These are phyloP conservation scores for Bugula neritina DNA, from an alignment of 2,888 invertebrate genomes.

Conservation along the genomic window DNA sequence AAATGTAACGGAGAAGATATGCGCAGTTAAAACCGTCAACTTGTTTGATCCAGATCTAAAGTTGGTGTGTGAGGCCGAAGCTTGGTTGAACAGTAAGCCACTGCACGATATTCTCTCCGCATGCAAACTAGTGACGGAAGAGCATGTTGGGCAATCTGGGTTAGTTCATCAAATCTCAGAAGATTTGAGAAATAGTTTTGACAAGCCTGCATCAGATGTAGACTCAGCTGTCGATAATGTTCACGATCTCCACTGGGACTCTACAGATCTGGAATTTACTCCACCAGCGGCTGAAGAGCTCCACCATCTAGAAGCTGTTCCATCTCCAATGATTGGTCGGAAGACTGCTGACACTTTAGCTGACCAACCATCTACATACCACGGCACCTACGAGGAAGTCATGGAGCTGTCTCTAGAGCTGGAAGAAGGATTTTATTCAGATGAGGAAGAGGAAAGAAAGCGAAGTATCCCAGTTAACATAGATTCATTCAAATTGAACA, in stretches of 20 bases:
- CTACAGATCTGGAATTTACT: neutral
- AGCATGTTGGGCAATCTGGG: no score
- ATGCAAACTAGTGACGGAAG: neutral
- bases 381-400: neutral
- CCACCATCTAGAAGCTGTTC: neutral
- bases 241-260: conserved; percentile 11
- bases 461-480: neutral
- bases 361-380: neutral
- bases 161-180: neutral
- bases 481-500: neutral
- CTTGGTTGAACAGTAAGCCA: neutral
- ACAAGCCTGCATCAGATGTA: neutral
- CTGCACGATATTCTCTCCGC: neutral
- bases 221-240: neutral
- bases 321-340: neutral
- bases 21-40: no score
- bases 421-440: conserved; percentile 17
- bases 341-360: neutral
- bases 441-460: neutral
- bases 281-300: neutral
- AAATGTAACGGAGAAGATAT: no score
- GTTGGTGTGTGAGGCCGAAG: neutral
- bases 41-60: no score
- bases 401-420: conserved; percentile 14
- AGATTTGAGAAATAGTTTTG: neutral